Evolutionary conservation across 2,888 invertebrate genomes (phyloP).

Genomic region (Unio delphinus): DNA sequence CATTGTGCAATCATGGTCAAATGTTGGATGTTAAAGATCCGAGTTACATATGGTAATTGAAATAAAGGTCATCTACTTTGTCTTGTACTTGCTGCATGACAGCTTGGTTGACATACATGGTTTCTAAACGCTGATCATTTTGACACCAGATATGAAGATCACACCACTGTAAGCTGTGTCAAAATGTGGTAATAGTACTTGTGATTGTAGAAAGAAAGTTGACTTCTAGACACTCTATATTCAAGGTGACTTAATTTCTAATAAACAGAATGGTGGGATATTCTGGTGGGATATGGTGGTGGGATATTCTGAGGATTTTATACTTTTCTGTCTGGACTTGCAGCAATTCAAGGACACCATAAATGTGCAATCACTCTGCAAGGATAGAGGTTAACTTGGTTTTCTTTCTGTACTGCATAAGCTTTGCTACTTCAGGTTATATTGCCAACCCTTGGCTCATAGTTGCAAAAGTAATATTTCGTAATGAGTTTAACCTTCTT

Average conservation of each 20-base stretch:
- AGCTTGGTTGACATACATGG: slow-evolving; percentile 3
- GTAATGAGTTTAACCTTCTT: slow-evolving; percentile 7
- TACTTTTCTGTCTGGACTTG: slow-evolving; percentile 17
- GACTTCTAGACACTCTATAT: slow-evolving; percentile 7
- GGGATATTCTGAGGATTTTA: slow-evolving; percentile 10
- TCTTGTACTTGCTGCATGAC: slow-evolving; percentile 3
- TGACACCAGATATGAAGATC: slow-evolving; percentile 1
- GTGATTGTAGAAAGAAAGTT: slow-evolving; percentile 3
- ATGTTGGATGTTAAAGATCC: too few relatives aligned
- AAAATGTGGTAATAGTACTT: slow-evolving; percentile 12
- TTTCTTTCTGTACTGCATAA: background rate
- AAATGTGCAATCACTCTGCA: slow-evolving; percentile 9
- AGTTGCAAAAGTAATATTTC: slow-evolving; percentile 5
- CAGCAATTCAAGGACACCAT: slow-evolving; percentile 7
- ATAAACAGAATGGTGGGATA: slow-evolving; percentile 5
- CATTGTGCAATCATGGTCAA: too few relatives aligned
- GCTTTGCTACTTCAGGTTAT: slow-evolving; percentile 8
- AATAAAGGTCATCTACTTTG: slow-evolving; percentile 9
- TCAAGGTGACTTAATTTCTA: slow-evolving; percentile 14
- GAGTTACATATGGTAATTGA: background rate
- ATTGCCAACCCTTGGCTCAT: slow-evolving; percentile 8
- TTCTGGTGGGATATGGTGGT: background rate
- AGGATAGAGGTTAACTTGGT: slow-evolving; percentile 11
- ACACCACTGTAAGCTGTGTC: slow-evolving; percentile 15
- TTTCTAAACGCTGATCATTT: slow-evolving; percentile 6